Percentiles rank a stretch among this genome's conserved stretches.
Evolutionary conservation across 2,797 vertebrate species (phyloP).

Genomic region (Erethizon dorsatum): DNA sequence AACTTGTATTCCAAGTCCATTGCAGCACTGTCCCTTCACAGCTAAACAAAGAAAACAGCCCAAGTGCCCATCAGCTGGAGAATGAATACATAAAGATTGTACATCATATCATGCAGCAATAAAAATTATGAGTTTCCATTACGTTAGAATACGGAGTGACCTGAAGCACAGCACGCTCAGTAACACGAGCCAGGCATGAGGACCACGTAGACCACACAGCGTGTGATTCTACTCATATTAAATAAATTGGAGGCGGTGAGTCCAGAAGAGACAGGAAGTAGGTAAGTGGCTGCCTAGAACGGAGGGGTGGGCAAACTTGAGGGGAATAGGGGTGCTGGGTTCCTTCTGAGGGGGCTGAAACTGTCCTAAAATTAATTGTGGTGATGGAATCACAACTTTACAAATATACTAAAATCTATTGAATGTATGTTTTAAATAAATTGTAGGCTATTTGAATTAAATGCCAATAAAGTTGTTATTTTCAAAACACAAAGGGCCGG

Average conservation of each 20-base stretch:
- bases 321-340: not conserved
- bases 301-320: not conserved
- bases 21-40: not conserved
- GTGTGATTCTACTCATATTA: no score
- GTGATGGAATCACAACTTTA: not conserved
- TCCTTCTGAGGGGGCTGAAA: not conserved
- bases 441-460: not conserved
- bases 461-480: not conserved
- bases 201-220: no score
- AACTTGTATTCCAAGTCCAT: no score
- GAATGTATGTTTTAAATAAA: not conserved
- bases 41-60: not conserved
- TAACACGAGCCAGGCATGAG: not conserved
- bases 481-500: not conserved
- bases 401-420: not conserved
- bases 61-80: not conserved
- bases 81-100: not conserved
- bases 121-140: not conserved
- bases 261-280: not conserved
- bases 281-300: not conserved
- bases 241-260: not conserved
- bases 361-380: not conserved
- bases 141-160: no score
- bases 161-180: not conserved
- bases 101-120: fast-evolving